Percentiles rank a stretch among this genome's conserved stretches.
Conservation (phyloP, 53 echinoderm and acorn worm species). For the Patiria pectinifera region DNA sequence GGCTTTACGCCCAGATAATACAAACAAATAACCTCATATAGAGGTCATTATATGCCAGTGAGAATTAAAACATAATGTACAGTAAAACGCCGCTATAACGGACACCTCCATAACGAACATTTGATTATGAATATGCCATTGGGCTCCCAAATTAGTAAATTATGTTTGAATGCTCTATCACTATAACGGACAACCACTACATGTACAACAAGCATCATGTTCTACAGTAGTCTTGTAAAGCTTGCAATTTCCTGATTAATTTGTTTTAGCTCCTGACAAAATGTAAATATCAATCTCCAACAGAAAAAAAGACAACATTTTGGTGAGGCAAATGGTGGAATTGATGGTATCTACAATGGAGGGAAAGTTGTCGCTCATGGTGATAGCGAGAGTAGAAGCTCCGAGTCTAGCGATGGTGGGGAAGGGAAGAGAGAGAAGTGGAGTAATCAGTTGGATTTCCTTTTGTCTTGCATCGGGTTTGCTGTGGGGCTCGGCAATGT, state of each 20-base stretch:
- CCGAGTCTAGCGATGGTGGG: not conserved
- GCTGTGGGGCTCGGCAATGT: constrained; percentile 41
- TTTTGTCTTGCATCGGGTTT: constrained; percentile 47
- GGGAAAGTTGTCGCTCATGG: not conserved
- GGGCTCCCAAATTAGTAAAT: too few species aligned
- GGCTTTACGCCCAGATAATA: not conserved
- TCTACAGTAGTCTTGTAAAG: too few species aligned
- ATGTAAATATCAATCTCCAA: not conserved
- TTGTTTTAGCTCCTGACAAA: not conserved
- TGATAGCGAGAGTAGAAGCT: not conserved
- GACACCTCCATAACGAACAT: too few species aligned
- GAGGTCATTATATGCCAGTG: not conserved
- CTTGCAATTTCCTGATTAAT: too few species aligned
- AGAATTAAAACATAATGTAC: too few species aligned
- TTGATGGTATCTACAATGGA: not conserved
- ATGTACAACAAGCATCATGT: too few species aligned
- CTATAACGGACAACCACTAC: too few species aligned
- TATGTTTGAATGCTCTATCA: too few species aligned
- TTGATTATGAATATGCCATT: too few species aligned
- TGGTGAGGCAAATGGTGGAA: not conserved
- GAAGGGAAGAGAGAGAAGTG: constrained; percentile 13
- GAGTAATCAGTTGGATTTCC: constrained; percentile 32
- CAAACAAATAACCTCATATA: not conserved
- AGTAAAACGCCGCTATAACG: too few species aligned
- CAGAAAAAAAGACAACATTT: not conserved